Conservation (phyloP, 92 coral and sea anemone species). For the Porites evermanni region DNA sequence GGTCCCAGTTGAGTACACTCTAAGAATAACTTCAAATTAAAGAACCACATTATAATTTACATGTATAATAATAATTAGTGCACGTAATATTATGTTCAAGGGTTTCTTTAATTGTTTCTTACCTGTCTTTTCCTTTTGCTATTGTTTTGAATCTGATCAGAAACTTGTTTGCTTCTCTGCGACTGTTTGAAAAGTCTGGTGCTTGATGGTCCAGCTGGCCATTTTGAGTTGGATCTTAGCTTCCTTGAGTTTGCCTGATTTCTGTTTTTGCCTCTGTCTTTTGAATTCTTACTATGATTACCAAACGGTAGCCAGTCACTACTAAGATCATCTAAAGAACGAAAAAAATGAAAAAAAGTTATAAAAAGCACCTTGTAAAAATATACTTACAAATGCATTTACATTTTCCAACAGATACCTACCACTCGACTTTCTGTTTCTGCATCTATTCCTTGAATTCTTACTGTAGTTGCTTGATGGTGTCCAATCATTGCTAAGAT, state of each 20-base stretch:
- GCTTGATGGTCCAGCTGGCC: slow-evolving; percentile 8
- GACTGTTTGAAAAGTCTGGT: neutral
- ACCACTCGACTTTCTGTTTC: too few relatives aligned
- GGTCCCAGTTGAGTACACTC: too few relatives aligned
- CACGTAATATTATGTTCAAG: too few relatives aligned
- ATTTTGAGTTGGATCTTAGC: neutral
- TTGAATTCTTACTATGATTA: neutral
- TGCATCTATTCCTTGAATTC: slow-evolving; percentile 31
- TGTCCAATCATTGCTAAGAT: slow-evolving; percentile 22
- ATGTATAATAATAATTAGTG: too few relatives aligned
- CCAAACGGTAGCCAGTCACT: slow-evolving; percentile 22
- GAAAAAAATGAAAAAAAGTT: neutral
- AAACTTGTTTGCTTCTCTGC: neutral
- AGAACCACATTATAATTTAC: too few relatives aligned
- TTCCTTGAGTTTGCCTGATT: too few relatives aligned
- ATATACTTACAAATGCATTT: too few relatives aligned
- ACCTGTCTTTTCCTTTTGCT: slow-evolving; percentile 7
- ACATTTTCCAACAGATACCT: too few relatives aligned
- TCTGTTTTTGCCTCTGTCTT: neutral
- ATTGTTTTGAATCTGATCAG: neutral
- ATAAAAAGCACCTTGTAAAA: too few relatives aligned
- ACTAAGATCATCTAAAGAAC: slow-evolving; percentile 29
- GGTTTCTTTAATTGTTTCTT: neutral
- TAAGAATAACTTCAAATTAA: too few relatives aligned
- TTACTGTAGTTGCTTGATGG: slow-evolving; percentile 18